These are phyloP conservation scores for Amblyjoppa fuscipennis DNA, from an alignment of 2,888 invertebrate genomes.

Conservation along the genomic window DNA sequence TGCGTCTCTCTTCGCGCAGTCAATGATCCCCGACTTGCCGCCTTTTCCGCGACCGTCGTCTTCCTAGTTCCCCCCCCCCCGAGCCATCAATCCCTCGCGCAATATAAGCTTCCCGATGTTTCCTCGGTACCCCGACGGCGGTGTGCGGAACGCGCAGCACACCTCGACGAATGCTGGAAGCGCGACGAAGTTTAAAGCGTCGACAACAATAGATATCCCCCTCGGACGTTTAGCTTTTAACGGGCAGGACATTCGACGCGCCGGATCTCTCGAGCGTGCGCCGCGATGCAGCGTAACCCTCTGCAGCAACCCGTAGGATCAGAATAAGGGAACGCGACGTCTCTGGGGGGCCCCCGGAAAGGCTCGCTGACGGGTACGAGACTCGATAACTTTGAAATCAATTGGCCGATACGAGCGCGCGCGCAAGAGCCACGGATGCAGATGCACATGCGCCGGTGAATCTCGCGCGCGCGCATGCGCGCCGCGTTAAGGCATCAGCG, in stretches of 20 bases:
- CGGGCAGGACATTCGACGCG: constrained; percentile 52
- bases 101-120: constrained; percentile 3
- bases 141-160: background rate
- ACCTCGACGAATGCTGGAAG: background rate
- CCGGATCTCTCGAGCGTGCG: constrained; percentile 42
- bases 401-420: constrained; percentile 63
- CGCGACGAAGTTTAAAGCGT: background rate
- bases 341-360: constrained; percentile 54
- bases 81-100: constrained; percentile 27
- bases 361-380: constrained; percentile 46
- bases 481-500: constrained; percentile 55
- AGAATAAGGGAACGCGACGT: constrained; percentile 43
- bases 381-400: constrained; percentile 69
- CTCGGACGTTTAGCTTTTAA: constrained; percentile 54
- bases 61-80: background rate
- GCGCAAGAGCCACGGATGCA: constrained; percentile 28
- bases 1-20: constrained; percentile 1
- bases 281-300: background rate
- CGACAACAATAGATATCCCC: constrained; percentile 55
- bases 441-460: constrained; percentile 18
- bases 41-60: background rate
- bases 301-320: constrained; percentile 35
- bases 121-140: constrained; percentile 28
- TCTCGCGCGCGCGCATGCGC: constrained; percentile 32
- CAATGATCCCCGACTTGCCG: background rate